Percentiles rank a stretch among this genome's conserved stretches.
These are phyloP conservation scores for Napeogenes inachia DNA, from an alignment of 2,888 invertebrate species.

Conservation along the genomic window DNA sequence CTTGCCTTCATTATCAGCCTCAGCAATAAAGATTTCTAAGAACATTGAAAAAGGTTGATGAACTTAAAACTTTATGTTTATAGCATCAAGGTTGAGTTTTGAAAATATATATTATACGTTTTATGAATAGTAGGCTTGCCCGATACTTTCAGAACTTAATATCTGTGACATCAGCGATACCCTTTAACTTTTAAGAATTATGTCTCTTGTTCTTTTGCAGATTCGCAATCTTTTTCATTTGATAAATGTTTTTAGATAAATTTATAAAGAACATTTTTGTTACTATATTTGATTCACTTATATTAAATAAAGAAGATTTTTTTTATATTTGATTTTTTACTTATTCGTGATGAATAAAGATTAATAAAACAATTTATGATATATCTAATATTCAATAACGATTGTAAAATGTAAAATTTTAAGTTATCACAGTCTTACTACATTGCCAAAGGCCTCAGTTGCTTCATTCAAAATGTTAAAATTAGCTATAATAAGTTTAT, in stretches of 20 bases:
- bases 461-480: no score
- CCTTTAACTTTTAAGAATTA: conserved; percentile 35
- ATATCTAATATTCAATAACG: no score
- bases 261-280: conserved; percentile 2
- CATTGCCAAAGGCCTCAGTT: no score
- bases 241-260: conserved; percentile 24
- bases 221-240: conserved; percentile 27
- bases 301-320: no score
- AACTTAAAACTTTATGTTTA: conserved; percentile 8
- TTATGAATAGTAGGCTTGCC: conserved; percentile 45
- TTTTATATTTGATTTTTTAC: no score
- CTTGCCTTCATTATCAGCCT: conserved; percentile 42
- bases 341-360: no score
- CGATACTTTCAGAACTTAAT: conserved; percentile 39
- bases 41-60: conserved; percentile 2
- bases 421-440: no score
- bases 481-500: no score
- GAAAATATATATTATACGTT: conserved; percentile 34
- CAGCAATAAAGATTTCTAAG: conserved; percentile 47
- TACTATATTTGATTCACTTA: no score
- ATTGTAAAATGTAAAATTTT: no score
- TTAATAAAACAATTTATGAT: no score
- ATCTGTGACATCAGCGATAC: conserved; percentile 37
- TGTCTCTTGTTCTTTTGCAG: conserved; percentile 32
- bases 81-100: conserved; percentile 9